Evolutionary conservation across 2,113 vertebrate genomes (phyloP).

Genomic region (Ascaphus truei): DNA sequence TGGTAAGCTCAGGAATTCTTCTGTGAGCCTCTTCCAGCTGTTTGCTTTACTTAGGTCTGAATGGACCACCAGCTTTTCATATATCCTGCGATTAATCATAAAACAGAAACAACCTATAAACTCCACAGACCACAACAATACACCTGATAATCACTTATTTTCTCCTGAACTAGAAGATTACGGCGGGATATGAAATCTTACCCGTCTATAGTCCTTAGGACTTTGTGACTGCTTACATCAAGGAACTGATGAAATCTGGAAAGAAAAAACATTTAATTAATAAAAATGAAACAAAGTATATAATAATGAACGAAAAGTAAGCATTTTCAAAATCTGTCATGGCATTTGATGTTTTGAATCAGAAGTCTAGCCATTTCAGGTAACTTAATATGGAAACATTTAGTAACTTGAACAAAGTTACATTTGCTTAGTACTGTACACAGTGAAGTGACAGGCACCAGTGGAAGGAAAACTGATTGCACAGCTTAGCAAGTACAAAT

Average conservation of each 20-base stretch:
- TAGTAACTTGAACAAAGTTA: conserved; percentile 4
- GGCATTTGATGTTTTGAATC: not conserved
- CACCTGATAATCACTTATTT: no score
- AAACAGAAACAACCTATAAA: conserved; percentile 14
- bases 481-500: no score
- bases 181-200: conserved; percentile 61
- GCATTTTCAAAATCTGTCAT: not conserved
- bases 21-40: conserved; percentile 85
- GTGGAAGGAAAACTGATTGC: no score
- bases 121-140: conserved; percentile 22
- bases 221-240: conserved; percentile 86
- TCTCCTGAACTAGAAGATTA: not conserved
- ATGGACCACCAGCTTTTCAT: conserved; percentile 90
- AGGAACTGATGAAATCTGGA: conserved; percentile 88
- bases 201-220: conserved; percentile 83
- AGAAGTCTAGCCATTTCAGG: not conserved
- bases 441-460: no score
- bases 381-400: not conserved
- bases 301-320: not conserved
- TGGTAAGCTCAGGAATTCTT: conserved; percentile 81
- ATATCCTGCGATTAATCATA: conserved; percentile 69
- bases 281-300: not conserved
- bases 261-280: conserved; percentile 1
- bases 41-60: conserved; percentile 90
- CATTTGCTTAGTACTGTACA: not conserved